These are phyloP conservation scores for Hypotaenidia okinawae DNA, from an alignment of 2,797 vertebrate genomes.

Conservation along the genomic window DNA sequence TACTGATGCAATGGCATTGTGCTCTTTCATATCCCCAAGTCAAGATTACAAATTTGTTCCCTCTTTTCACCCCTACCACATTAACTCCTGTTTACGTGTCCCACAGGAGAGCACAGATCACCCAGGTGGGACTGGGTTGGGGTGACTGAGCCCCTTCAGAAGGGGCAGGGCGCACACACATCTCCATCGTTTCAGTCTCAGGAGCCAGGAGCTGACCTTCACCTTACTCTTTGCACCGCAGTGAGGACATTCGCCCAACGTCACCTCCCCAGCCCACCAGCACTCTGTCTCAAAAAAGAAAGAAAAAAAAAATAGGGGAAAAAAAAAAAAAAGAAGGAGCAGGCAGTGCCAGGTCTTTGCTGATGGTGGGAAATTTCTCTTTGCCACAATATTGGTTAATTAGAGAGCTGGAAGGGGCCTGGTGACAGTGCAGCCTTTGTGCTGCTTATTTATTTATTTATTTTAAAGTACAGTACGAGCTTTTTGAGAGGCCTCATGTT, in stretches of 20 bases:
- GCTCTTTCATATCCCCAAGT: neutral
- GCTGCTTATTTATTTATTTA: constrained; percentile 65
- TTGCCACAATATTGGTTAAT: constrained; percentile 68
- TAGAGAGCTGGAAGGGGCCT: constrained; percentile 47
- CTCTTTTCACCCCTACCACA: neutral
- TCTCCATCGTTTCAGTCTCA: neutral
- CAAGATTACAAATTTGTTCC: neutral
- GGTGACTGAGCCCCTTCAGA: neutral
- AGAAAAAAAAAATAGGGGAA: no score
- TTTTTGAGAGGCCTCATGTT: constrained; percentile 77
- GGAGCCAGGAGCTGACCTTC: neutral
- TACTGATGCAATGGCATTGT: neutral
- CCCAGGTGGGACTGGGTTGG: neutral
- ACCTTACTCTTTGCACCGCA: neutral
- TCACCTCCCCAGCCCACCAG: constrained; percentile 12
- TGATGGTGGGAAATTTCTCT: constrained; percentile 64
- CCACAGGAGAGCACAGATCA: fast-evolving
- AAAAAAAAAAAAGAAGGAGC: neutral
- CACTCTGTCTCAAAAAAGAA: neutral
- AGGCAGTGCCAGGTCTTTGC: constrained; percentile 42
- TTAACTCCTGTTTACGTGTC: neutral
- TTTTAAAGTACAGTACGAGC: constrained; percentile 51
- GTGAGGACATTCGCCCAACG: neutral
- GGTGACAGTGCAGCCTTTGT: constrained; percentile 76
- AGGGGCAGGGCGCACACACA: neutral